These are phyloP conservation scores for Arge pagana DNA, from an alignment of 2,888 invertebrate species.

Conservation along the genomic window DNA sequence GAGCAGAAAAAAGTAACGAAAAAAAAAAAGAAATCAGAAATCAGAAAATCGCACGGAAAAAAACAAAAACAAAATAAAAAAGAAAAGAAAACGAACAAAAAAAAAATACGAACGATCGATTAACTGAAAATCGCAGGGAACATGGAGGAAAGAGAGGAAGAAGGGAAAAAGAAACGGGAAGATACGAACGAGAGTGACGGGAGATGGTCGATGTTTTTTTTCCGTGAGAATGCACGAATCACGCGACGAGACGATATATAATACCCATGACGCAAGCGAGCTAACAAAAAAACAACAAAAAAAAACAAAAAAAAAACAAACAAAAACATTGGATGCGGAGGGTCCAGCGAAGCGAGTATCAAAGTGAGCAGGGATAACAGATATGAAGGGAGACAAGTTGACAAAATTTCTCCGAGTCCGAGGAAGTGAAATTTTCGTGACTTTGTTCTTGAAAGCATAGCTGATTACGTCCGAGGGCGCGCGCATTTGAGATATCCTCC, in stretches of 20 bases:
- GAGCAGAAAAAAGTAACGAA: slow-evolving; percentile 16
- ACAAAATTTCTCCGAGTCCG: slow-evolving; percentile 8
- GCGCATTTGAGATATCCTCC: slow-evolving; percentile 20
- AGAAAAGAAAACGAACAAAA: neutral
- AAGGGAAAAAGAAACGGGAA: slow-evolving; percentile 12
- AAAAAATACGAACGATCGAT: slow-evolving; percentile 30
- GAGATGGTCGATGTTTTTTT: slow-evolving; percentile 1
- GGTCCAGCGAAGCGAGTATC: slow-evolving; percentile 16
- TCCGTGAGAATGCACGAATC: no score
- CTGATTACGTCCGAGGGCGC: slow-evolving; percentile 5
- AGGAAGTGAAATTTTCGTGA: slow-evolving; percentile 15
- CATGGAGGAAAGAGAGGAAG: slow-evolving; percentile 24
- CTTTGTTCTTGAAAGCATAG: slow-evolving; percentile 10
- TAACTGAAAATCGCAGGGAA: slow-evolving; percentile 33
- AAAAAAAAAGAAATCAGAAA: slow-evolving; percentile 19
- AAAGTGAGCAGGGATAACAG: slow-evolving; percentile 9
- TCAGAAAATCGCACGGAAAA: slow-evolving; percentile 25
- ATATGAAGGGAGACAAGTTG: slow-evolving; percentile 10
- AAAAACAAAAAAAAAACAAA: no score
- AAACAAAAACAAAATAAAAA: slow-evolving; percentile 27
- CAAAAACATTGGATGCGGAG: slow-evolving; percentile 20
- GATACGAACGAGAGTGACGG: slow-evolving; percentile 7
- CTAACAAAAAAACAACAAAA: no score
- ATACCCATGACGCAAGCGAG: slow-evolving; percentile 52
- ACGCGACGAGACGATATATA: slow-evolving; percentile 33